These are phyloP conservation scores for Centrocercus urophasianus DNA, from an alignment of 2,113 vertebrate species.

Conservation along the genomic window DNA sequence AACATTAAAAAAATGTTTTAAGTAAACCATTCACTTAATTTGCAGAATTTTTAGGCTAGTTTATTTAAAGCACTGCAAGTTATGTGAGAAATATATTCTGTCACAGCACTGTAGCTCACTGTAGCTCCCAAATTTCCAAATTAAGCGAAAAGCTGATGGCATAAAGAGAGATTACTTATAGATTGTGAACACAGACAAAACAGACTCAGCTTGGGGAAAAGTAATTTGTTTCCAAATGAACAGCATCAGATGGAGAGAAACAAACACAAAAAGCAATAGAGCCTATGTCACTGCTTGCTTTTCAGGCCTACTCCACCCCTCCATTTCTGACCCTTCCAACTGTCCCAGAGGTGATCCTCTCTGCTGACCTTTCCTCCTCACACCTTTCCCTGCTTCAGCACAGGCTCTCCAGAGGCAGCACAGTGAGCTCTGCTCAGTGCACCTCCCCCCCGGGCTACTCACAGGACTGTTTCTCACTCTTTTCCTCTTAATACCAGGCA, in stretches of 20 bases:
- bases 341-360: too few species aligned
- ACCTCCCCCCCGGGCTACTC: background rate
- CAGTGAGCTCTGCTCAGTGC: background rate
- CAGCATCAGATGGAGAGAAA: background rate
- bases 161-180: background rate
- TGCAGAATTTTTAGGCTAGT: background rate
- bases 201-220: background rate
- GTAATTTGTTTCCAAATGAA: background rate
- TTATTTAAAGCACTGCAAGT: background rate
- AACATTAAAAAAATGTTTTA: background rate
- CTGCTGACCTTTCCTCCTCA: background rate
- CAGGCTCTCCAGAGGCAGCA: background rate
- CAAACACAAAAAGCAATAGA: background rate
- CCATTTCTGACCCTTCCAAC: background rate
- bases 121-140: background rate
- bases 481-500: too few species aligned
- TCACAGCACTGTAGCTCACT: background rate
- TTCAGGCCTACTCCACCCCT: background rate
- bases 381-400: rapidly evolving
- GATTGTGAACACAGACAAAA: background rate
- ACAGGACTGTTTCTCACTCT: background rate
- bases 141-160: background rate
- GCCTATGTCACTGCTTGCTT: background rate
- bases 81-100: background rate
- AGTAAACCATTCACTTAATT: background rate